Conservation (phyloP, 2,113 vertebrate genomes). For the Anoura caudifer region DNA sequence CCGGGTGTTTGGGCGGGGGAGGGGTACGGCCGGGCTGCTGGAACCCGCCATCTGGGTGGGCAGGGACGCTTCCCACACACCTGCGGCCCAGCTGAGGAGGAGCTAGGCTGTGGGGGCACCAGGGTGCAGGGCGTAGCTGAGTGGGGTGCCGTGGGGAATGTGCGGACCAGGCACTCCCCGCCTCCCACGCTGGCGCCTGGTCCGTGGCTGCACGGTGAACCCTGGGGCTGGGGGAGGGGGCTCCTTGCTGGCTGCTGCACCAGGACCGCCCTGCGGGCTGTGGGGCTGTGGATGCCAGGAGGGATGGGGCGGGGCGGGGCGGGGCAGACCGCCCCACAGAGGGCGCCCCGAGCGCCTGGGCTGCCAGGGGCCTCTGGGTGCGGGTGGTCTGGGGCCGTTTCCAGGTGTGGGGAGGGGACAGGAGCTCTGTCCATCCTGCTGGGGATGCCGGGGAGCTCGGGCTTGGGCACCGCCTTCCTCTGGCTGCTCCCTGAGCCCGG, state of each 20-base stretch:
- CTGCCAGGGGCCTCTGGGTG: rapidly evolving
- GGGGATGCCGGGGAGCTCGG: neutral
- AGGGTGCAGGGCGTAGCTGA: rapidly evolving
- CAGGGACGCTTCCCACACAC: neutral
- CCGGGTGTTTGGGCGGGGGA: no score
- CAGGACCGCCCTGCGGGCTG: neutral
- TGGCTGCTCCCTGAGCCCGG: neutral
- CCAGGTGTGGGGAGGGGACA: neutral
- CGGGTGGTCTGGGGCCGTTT: neutral
- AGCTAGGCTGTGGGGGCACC: rapidly evolving
- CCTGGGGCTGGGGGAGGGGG: neutral
- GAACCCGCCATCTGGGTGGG: neutral
- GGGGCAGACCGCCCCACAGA: neutral
- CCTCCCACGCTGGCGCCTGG: neutral
- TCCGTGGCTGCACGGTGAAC: neutral
- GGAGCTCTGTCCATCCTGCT: neutral
- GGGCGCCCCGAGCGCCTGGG: neutral
- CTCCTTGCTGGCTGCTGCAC: rapidly evolving
- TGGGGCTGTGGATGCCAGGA: neutral
- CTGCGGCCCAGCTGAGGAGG: neutral
- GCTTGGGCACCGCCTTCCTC: no score
- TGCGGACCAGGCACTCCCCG: rapidly evolving
- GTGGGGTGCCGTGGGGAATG: neutral
- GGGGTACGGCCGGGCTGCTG: no score
- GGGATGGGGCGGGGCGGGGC: neutral